Conservation (phyloP, 2,113 vertebrate species). For the Geococcyx californianus region DNA sequence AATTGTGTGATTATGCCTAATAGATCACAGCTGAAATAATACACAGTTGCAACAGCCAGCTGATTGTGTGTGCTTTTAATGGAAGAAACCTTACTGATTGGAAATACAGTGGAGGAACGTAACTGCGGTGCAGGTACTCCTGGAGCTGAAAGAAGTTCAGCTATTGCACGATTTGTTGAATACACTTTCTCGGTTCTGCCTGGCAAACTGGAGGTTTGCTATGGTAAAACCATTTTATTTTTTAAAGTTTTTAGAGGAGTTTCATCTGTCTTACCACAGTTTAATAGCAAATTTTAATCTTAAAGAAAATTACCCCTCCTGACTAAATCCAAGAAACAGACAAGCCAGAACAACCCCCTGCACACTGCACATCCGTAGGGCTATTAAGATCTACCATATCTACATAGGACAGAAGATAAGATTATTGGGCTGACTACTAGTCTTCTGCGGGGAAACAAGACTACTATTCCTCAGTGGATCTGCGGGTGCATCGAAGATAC, state of each 20-base stretch:
- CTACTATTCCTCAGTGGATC: constrained; percentile 78
- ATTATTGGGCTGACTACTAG: constrained; percentile 80
- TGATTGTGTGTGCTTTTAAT: neutral
- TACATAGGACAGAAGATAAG: constrained; percentile 82
- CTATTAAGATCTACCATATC: constrained; percentile 81
- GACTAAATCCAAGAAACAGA: constrained; percentile 38
- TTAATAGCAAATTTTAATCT: neutral
- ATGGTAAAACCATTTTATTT: neutral
- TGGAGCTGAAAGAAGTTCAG: neutral
- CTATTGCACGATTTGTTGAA: neutral
- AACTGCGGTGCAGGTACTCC: neutral
- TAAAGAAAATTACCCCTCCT: neutral
- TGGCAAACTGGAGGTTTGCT: constrained; percentile 20
- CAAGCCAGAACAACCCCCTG: constrained; percentile 51
- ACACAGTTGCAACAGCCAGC: neutral
- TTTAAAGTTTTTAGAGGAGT: neutral
- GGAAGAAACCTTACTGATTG: neutral
- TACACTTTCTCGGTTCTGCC: neutral
- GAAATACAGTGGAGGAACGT: neutral
- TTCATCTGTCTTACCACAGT: constrained; percentile 12
- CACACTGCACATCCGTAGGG: constrained; percentile 73
- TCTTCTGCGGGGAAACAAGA: constrained; percentile 78
- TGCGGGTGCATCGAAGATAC: constrained; percentile 74
- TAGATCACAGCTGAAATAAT: neutral
- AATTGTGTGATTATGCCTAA: neutral